Evolutionary conservation across 2,888 invertebrate species (phyloP).

Genomic region (Pegoplata infirma): DNA sequence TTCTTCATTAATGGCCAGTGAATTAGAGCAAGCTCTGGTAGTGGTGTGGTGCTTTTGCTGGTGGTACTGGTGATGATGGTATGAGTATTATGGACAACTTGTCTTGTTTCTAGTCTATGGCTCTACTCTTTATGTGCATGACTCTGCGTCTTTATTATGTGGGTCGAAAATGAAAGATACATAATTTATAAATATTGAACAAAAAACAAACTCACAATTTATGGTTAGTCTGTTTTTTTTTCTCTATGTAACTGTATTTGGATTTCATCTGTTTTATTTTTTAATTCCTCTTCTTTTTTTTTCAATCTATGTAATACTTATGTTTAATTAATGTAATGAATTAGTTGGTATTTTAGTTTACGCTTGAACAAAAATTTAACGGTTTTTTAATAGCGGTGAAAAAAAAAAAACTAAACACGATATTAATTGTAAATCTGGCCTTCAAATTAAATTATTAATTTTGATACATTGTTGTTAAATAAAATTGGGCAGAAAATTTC

Average conservation of each 20-base stretch:
- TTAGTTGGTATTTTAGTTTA: not conserved
- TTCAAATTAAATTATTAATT: not conserved
- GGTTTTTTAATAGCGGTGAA: not conserved
- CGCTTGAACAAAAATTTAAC: not conserved
- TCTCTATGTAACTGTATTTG: not conserved
- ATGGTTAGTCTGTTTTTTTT: not conserved
- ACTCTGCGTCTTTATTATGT: conserved; percentile 10
- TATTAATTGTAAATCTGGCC: not conserved
- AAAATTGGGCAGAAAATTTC: not conserved
- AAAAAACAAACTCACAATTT: not conserved
- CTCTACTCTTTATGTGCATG: too few species aligned
- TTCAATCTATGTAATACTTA: not conserved
- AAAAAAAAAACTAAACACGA: not conserved
- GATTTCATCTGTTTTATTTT: not conserved
- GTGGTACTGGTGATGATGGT: conserved; percentile 15
- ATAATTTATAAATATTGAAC: conserved; percentile 8
- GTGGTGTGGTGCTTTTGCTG: conserved; percentile 1
- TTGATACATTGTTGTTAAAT: not conserved
- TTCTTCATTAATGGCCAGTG: conserved; percentile 34
- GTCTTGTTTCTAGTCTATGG: not conserved
- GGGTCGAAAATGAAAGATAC: conserved; percentile 31
- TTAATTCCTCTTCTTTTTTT: not conserved
- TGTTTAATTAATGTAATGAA: not conserved
- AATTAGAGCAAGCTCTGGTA: conserved; percentile 29
- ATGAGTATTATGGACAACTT: conserved; percentile 9